Conservation (phyloP, 2,797 vertebrate genomes). For the Lagodon rhomboides region DNA sequence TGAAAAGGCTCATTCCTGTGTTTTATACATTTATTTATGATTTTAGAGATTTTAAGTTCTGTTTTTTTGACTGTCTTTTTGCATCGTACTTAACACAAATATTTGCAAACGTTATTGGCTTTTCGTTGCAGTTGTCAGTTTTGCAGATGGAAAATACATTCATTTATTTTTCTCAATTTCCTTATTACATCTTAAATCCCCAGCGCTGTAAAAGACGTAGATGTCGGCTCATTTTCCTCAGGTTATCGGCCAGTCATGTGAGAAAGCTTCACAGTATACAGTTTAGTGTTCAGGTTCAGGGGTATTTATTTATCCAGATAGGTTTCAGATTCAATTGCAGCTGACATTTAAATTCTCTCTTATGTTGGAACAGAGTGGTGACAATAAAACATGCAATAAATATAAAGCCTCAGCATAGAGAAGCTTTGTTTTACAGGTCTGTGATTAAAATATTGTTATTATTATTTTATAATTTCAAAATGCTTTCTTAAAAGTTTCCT, state of each 20-base stretch:
- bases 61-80: conserved; percentile 32
- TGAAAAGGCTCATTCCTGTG: conserved; percentile 61
- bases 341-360: conserved; percentile 17
- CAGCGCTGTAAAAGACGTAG: conserved; percentile 38
- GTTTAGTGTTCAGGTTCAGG: conserved; percentile 25
- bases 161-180: conserved; percentile 29
- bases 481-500: not conserved
- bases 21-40: conserved; percentile 77
- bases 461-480: not conserved
- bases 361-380: conserved; percentile 7
- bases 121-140: not conserved
- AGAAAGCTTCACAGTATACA: conserved; percentile 29
- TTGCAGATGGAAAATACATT: conserved; percentile 2
- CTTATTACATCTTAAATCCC: not conserved
- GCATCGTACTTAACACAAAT: not conserved
- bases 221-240: conserved; percentile 34
- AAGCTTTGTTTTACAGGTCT: conserved; percentile 35
- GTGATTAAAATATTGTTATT: not conserved
- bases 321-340: conserved; percentile 42
- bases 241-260: conserved; percentile 22
- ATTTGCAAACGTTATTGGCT: conserved; percentile 19
- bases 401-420: conserved; percentile 24
- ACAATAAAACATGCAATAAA: conserved; percentile 53
- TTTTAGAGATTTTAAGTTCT: conserved; percentile 60
- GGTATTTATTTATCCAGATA: conserved; percentile 50